Conservation (phyloP, 2,888 invertebrate genomes). For the Psylliodes chrysocephalus region DNA sequence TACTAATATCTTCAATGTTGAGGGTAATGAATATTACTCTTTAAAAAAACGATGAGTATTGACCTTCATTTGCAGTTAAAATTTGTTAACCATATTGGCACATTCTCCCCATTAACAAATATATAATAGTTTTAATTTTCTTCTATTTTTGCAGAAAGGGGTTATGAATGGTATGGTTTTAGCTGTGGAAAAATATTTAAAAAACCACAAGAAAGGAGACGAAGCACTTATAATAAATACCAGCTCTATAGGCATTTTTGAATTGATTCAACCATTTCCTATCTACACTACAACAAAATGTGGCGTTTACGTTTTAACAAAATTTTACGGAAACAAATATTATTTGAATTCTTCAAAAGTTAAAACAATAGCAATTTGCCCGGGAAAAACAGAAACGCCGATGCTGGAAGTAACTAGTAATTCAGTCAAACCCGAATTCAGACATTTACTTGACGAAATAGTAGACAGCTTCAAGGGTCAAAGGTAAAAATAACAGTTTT, state of each 20-base stretch:
- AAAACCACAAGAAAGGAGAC: slow-evolving; percentile 31
- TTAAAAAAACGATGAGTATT: too few relatives aligned
- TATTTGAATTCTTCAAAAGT: slow-evolving; percentile 63
- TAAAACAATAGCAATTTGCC: slow-evolving; percentile 66
- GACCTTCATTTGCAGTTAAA: too few relatives aligned
- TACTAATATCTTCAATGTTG: too few relatives aligned
- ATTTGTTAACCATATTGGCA: too few relatives aligned
- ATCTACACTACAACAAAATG: neutral
- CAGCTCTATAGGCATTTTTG: slow-evolving; percentile 29
- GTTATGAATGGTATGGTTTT: slow-evolving; percentile 33
- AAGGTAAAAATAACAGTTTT: too few relatives aligned
- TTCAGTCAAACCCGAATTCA: too few relatives aligned
- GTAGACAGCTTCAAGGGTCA: too few relatives aligned
- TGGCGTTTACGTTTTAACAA: slow-evolving; percentile 14
- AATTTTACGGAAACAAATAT: slow-evolving; percentile 24
- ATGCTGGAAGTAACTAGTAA: too few relatives aligned
- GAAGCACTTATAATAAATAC: slow-evolving; percentile 40
- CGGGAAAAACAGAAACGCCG: slow-evolving; percentile 65
- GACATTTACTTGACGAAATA: too few relatives aligned
- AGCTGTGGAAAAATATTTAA: slow-evolving; percentile 36
- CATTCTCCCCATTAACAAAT: too few relatives aligned
- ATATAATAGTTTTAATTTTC: too few relatives aligned
- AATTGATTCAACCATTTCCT: neutral
- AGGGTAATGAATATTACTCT: too few relatives aligned
- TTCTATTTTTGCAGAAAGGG: slow-evolving; percentile 56